Evolutionary conservation across 2,888 invertebrate species (phyloP), one percentile per base, ranked within the genome.

Genomic region (Hartigia nigra): DNA sequence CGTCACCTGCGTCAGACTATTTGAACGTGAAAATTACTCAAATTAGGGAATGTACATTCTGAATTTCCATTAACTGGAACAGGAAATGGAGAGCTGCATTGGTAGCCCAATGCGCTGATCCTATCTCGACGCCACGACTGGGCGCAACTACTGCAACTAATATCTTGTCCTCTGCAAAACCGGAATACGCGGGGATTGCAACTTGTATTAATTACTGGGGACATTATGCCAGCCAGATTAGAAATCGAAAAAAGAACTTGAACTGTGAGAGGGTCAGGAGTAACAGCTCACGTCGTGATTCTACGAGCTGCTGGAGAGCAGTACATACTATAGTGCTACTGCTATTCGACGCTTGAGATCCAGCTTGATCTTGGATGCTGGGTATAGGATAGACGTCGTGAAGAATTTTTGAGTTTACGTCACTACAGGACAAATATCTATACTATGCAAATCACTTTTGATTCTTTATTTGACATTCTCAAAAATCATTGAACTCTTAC

Each of bases 161-260:
- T 91, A 91, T 90, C 90, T 89, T 89, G 89, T 89, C 89, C 88
- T 31, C 86, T 84, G 88, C 88, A 90, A 91, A 91, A 91, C 90
- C 90, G 90, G 90, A 90, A 91, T 91, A 86, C 86, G 72, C 80
- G 84, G 85, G 90, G 88, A 90, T 90, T 90, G 88, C 89, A 90
- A 89, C 88, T 91, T 90, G 91, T 91, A 91, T 91, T 91, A 91
- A 91, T 91, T 91, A 91, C 90, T 88, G 85, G 86, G 88, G 90
- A 91, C 91, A 90, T 91, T 87, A 90, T 86, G 85, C 87, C 84
- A 86, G 86, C 83, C 86, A 90, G 91, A 91, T 91, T 91, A 90
- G 90, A 90, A 91, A 91, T 91, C 91, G 89, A 90, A 90, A 72
- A 72, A 72, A 34, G 72, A 31, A 31, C 9, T 12, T 55, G 72